Evolutionary conservation across 2,797 vertebrate genomes (phyloP), one percentile per base, ranked within the genome.

Genomic region (Heteromormyrus szaboi): DNA sequence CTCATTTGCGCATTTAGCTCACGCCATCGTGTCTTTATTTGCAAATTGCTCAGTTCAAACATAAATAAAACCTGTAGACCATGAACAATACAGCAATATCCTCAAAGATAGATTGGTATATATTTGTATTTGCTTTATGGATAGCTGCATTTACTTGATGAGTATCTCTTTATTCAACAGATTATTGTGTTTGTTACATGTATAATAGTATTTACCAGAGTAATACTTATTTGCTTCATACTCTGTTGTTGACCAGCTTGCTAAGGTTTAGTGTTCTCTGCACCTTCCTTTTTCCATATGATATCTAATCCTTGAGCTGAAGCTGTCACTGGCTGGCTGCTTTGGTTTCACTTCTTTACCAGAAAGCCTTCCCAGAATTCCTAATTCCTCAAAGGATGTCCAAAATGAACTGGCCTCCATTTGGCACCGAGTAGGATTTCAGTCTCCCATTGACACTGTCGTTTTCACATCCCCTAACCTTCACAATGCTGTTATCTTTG

Each of bases 41-140:
- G 9, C 25, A 86, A 86, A 86, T 86, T 19, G 7, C 85, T 86
- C 85, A 41, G 51, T 86, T 86, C 85, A 59, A 84, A 86, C 53
- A 41, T 17, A 59, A 56, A 41, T 56, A 44, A 86, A 86, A n/a
- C 12, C 29, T 0, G 7, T 9, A 56, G 46, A 41, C 25, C 53
- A 59, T 51, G 25, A 19, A 37, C 50, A 51, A 72, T 17, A 72
- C 0, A 12, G 65, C 84, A 86, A 37, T 25, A 29, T 54, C n/a
- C n/a, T 86, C 9, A 86, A 51, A 54, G 19, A 83, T 19, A 33
- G 65, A 72, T 37, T 37, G 29, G 12, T 33, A 37, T 33, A 37
- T 72, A 5, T 72, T 72, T 79, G 72, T 79, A 29, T 79, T 44
- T 79, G 33, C 37, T 41, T 79, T 44, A 41, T 79, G 14, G 2